phyloP scores from a whole-genome alignment of 1,140 invertebrate genomes.

The Varroa destructor region DNA sequence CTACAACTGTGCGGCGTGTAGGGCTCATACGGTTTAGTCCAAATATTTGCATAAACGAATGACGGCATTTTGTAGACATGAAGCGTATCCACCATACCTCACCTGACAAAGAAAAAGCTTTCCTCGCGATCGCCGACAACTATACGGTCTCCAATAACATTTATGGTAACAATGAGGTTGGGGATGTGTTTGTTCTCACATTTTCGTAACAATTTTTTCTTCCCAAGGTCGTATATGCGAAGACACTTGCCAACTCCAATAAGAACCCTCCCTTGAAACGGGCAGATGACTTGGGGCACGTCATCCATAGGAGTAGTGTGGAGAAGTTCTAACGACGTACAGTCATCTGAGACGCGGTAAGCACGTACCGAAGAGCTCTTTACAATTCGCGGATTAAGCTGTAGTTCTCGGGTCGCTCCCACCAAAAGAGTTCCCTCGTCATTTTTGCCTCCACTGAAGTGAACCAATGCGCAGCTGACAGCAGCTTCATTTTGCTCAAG shows the following conservation, averaged over 20 bases:
- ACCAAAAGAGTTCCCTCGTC: slow-evolving; percentile 61
- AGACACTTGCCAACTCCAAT: slow-evolving; percentile 83
- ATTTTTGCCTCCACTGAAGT: slow-evolving; percentile 50
- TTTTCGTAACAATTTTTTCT: slow-evolving; percentile 88
- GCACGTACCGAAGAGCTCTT: slow-evolving; percentile 70
- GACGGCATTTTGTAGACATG: too few species aligned
- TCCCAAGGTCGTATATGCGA: slow-evolving; percentile 89
- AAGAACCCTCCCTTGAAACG: slow-evolving; percentile 78
- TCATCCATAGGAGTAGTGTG: slow-evolving; percentile 92
- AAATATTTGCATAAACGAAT: too few species aligned
- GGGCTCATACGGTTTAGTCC: too few species aligned
- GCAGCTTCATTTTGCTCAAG: slow-evolving; percentile 95
- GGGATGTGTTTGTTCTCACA: slow-evolving; percentile 98
- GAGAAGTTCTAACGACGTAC: slow-evolving; percentile 68
- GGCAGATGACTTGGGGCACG: slow-evolving; percentile 69
- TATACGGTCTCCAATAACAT: slow-evolving; percentile 80
- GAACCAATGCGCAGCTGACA: slow-evolving; percentile 55
- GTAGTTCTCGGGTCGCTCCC: slow-evolving; percentile 76
- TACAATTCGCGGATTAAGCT: slow-evolving; percentile 69
- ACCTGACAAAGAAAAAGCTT: slow-evolving; percentile 76
- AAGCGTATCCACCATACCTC: not conserved
- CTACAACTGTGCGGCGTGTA: too few species aligned
- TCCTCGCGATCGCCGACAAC: slow-evolving; percentile 93
- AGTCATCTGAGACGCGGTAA: slow-evolving; percentile 58
- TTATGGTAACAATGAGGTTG: slow-evolving; percentile 81